These are phyloP conservation scores for Carduelis carduelis DNA, from an alignment of 2,797 vertebrate genomes.

Conservation along the genomic window DNA sequence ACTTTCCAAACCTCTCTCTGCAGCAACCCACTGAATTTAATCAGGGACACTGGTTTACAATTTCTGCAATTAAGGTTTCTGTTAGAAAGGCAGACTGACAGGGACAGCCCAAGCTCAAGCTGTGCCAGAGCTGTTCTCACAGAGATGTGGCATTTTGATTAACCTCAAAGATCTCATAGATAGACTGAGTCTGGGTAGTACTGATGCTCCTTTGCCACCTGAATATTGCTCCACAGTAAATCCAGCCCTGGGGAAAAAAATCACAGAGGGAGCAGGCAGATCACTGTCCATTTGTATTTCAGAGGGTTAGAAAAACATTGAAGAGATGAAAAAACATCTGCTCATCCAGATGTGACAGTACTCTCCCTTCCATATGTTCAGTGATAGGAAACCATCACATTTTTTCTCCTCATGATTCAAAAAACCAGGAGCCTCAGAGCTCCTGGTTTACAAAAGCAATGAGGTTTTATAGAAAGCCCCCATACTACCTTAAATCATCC, in stretches of 20 bases:
- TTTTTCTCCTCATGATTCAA: background rate
- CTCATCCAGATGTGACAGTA: background rate
- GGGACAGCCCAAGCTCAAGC: background rate
- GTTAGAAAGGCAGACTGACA: background rate
- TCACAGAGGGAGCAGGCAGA: background rate
- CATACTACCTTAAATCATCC: background rate
- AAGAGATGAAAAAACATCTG: background rate
- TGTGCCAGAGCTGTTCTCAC: background rate
- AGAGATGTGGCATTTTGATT: background rate
- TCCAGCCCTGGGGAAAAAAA: background rate
- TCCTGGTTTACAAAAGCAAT: background rate
- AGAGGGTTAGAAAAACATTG: background rate
- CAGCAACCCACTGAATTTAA: background rate
- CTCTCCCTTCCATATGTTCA: background rate
- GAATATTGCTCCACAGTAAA: background rate
- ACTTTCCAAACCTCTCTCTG: background rate
- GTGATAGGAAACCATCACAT: background rate
- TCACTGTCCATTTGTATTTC: background rate
- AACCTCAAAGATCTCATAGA: background rate
- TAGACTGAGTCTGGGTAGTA: background rate
- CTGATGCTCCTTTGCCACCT: background rate
- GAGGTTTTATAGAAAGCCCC: background rate
- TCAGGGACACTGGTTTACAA: background rate
- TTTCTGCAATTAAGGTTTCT: background rate
- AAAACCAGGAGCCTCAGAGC: background rate